Conservation (phyloP, 2,113 vertebrate species). For the Brienomyrus brachyistius region DNA sequence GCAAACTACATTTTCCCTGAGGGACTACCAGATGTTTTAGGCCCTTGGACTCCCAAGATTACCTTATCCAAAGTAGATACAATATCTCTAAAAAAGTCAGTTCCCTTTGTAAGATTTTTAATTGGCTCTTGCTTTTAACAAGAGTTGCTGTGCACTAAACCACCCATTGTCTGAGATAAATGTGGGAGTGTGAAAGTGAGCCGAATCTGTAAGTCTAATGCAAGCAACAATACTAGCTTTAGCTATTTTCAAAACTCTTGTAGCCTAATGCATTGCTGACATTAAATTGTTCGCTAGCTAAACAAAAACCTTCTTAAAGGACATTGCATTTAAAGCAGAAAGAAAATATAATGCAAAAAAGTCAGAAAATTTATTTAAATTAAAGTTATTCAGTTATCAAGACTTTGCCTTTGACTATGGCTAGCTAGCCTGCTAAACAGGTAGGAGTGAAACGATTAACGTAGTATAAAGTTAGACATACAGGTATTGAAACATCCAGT, state of each 20-base stretch:
- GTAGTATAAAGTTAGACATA: neutral
- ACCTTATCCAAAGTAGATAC: neutral
- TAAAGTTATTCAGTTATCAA: neutral
- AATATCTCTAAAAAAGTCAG: neutral
- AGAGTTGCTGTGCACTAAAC: neutral
- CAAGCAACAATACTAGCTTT: neutral
- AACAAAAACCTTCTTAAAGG: neutral
- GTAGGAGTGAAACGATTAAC: neutral
- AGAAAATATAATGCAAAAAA: neutral
- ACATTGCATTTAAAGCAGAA: neutral
- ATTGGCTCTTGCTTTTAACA: neutral
- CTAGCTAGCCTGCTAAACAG: neutral
- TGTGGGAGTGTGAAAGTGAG: neutral
- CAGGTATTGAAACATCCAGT: neutral
- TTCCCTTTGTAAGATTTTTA: neutral
- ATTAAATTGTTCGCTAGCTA: neutral
- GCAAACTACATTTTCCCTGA: neutral
- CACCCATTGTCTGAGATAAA: neutral
- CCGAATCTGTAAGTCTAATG: neutral
- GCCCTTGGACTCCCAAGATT: too few species aligned
- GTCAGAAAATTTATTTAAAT: neutral
- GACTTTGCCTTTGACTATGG: neutral
- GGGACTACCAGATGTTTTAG: neutral
- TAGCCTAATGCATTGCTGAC: neutral
- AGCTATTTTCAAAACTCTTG: neutral